phyloP scores from a whole-genome alignment of 2,113 vertebrate genomes.

The Microtus pennsylvanicus region DNA sequence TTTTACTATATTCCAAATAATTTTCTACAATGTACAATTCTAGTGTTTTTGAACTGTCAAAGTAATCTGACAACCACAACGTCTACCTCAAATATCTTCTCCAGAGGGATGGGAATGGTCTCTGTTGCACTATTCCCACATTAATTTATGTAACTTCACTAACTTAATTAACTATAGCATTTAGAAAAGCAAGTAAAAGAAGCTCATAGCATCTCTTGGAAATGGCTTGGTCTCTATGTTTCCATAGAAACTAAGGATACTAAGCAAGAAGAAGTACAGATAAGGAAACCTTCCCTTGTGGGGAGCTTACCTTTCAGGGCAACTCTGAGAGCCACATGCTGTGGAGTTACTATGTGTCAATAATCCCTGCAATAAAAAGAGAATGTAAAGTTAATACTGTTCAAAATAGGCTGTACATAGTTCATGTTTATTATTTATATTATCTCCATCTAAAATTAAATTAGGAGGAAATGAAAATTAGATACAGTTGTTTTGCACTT shows the following conservation, averaged over 20 bases:
- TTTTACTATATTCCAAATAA: background rate
- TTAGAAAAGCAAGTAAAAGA: background rate
- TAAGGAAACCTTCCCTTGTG: background rate
- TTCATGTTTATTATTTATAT: background rate
- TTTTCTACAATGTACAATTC: background rate
- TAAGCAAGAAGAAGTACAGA: background rate
- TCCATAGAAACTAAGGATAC: background rate
- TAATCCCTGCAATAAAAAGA: constrained; percentile 54
- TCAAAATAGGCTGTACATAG: background rate
- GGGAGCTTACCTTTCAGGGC: constrained; percentile 62
- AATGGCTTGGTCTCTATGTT: background rate
- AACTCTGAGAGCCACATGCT: background rate
- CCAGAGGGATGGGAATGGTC: background rate
- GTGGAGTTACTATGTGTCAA: background rate
- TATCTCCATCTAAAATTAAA: background rate
- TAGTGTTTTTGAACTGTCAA: background rate
- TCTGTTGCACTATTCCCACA: background rate
- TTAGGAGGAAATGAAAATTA: background rate
- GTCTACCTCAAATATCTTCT: too few species aligned
- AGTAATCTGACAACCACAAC: background rate
- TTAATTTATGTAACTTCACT: background rate
- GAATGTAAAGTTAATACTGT: background rate
- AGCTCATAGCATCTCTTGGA: background rate
- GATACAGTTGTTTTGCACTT: background rate
- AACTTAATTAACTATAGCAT: background rate